Evolutionary conservation across 2,113 vertebrate genomes (phyloP).

Genomic region (Phaethornis superciliosus): DNA sequence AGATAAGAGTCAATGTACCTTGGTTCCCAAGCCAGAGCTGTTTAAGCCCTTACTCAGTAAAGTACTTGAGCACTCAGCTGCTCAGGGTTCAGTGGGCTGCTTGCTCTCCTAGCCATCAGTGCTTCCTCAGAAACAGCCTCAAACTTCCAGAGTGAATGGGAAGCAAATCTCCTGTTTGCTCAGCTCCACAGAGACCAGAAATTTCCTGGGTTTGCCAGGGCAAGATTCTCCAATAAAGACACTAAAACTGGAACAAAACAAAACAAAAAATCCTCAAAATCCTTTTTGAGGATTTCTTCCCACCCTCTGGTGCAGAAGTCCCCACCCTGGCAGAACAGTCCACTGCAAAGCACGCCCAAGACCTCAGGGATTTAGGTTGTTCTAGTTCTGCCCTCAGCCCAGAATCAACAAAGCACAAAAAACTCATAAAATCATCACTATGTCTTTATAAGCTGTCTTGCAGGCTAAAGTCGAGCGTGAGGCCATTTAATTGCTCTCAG

Average conservation of each 20-base stretch:
- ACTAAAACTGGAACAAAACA: background rate
- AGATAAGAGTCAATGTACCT: background rate
- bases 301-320: background rate
- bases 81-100: background rate
- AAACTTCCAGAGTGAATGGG: background rate
- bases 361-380: background rate
- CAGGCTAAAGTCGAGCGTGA: background rate
- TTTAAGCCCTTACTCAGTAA: background rate
- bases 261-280: no score
- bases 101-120: background rate
- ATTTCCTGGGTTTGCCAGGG: background rate
- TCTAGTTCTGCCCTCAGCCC: background rate
- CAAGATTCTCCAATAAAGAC: background rate
- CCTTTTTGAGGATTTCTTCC: background rate
- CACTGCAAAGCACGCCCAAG: accelerated
- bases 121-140: background rate
- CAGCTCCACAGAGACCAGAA: background rate
- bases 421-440: background rate
- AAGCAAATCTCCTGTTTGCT: background rate
- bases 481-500: background rate
- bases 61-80: background rate
- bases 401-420: background rate
- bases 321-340: background rate
- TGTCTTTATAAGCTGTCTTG: background rate
- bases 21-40: background rate